A percentile compares a stretch with the other conserved stretches of the same genome.
phyloP scores from a whole-genome alignment of 2,797 vertebrate genomes.

The Helicolenus hilgendorfi region DNA sequence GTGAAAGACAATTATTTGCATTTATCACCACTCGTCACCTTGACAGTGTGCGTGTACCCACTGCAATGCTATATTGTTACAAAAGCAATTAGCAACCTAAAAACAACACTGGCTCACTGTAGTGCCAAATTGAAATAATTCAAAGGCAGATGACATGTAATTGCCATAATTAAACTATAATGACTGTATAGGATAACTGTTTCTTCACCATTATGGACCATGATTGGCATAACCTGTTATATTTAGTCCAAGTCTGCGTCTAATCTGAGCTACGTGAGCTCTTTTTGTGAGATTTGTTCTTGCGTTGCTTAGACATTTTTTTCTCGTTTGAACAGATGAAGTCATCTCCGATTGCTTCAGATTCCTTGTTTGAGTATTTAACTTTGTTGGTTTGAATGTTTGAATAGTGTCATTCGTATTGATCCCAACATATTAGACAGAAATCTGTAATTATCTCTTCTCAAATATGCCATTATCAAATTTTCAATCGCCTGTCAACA shows the following conservation, averaged over 20 bases:
- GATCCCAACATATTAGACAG: slow-evolving; percentile 48
- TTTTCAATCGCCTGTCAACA: slow-evolving; percentile 49
- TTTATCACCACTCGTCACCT: slow-evolving; percentile 23
- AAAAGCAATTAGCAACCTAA: slow-evolving; percentile 56
- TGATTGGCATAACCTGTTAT: slow-evolving; percentile 35
- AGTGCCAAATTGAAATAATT: slow-evolving; percentile 44
- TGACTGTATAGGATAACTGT: slow-evolving; percentile 14
- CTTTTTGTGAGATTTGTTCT: slow-evolving; percentile 3
- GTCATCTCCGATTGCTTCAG: neutral
- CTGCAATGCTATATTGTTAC: slow-evolving; percentile 20
- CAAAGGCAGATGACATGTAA: slow-evolving; percentile 50
- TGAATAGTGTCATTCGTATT: slow-evolving; percentile 30
- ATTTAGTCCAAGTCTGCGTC: neutral
- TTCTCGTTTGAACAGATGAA: slow-evolving; percentile 3
- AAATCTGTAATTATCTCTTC: slow-evolving; percentile 53
- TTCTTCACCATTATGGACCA: slow-evolving; percentile 2
- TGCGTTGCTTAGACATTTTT: neutral
- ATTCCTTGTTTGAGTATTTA: slow-evolving; percentile 26
- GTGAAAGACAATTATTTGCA: slow-evolving; percentile 47
- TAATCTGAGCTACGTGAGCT: neutral
- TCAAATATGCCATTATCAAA: slow-evolving; percentile 58
- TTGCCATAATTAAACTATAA: slow-evolving; percentile 67
- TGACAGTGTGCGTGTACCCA: neutral
- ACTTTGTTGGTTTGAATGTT: slow-evolving; percentile 36
- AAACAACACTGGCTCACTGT: slow-evolving; percentile 36